Conservation (phyloP, 2,113 vertebrate genomes). For the Numida meleagris region DNA sequence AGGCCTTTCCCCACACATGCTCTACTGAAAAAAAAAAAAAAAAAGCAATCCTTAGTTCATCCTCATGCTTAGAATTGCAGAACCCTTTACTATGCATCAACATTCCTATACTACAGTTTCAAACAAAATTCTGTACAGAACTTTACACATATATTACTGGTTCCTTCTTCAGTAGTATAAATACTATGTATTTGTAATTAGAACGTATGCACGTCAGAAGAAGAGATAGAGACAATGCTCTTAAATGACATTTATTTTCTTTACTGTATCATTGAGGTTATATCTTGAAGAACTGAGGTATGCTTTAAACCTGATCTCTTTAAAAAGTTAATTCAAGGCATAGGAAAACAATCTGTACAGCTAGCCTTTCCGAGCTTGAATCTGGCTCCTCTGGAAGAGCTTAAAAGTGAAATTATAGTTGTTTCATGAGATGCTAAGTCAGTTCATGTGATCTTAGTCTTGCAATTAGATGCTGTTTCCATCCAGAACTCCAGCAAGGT, state of each 20-base stretch:
- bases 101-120: background rate
- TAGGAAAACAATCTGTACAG: background rate
- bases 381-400: background rate
- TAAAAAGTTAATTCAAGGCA: background rate
- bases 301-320: background rate
- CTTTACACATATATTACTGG: background rate
- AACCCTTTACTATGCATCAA: background rate
- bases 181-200: background rate
- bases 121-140: background rate
- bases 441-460: background rate
- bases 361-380: background rate
- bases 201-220: background rate
- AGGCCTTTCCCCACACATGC: background rate
- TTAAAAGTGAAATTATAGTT: background rate
- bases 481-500: background rate
- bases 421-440: background rate
- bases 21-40: background rate
- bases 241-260: background rate
- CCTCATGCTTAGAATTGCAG: background rate
- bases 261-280: background rate
- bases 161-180: background rate
- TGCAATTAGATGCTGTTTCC: background rate
- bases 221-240: background rate
- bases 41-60: background rate
- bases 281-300: background rate